Percentiles rank a stretch among this genome's conserved stretches.
phyloP scores from a whole-genome alignment of 2,113 vertebrate genomes.

The Tretioscincus oriximinensis region DNA sequence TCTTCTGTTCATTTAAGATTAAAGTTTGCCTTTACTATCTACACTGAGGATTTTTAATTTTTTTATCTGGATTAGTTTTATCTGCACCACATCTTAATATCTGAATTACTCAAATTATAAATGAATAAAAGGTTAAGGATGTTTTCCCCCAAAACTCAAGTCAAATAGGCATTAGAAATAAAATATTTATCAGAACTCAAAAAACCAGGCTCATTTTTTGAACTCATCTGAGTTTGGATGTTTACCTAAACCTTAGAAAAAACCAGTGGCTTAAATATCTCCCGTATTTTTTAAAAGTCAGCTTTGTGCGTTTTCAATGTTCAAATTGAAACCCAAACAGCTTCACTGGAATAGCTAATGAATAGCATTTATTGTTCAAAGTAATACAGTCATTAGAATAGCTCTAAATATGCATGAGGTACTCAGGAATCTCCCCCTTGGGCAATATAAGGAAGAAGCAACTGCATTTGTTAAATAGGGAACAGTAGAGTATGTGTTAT shows the following conservation, averaged over 20 bases:
- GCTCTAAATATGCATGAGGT: background rate
- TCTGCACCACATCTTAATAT: background rate
- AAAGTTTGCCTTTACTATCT: background rate
- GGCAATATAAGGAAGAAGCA: background rate
- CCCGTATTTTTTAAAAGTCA: background rate
- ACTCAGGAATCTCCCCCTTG: background rate
- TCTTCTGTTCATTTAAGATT: background rate
- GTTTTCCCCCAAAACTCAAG: background rate
- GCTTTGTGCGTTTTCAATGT: background rate
- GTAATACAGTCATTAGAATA: background rate
- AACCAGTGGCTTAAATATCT: background rate
- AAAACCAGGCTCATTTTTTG: background rate
- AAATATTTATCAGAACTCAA: background rate
- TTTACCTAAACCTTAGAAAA: background rate
- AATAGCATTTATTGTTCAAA: background rate
- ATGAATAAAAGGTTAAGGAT: background rate
- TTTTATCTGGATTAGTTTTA: no score
- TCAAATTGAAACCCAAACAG: background rate
- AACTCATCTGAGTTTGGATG: background rate
- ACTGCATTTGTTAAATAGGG: slow-evolving; percentile 1
- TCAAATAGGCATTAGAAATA: background rate
- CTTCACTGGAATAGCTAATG: background rate
- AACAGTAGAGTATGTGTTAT: background rate
- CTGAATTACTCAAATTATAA: background rate
- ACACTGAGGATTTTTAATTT: background rate